Evolutionary conservation across 2,797 vertebrate species (phyloP), one percentile per base, ranked within the genome.

Genomic region (Xiphorhynchus erythropygius): DNA sequence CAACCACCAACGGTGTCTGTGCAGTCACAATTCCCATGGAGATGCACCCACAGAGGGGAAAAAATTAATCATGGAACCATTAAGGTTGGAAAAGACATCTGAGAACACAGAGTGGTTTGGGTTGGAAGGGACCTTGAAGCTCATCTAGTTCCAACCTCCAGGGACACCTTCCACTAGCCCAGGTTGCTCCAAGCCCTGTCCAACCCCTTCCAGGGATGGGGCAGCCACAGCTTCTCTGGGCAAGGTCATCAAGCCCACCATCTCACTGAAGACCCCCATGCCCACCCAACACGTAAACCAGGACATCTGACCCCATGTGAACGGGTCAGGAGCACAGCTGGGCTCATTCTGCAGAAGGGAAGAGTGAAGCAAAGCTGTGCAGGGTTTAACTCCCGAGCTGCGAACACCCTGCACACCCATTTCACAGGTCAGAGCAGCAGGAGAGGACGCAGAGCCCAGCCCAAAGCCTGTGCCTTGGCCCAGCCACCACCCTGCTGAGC

Each of bases 1-100:
- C 52, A 44, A 11, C 46, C 52, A 55, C 37, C 41, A 17, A 3
- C 1, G 0, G 22, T 46, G 14, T 2, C 59, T 11, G 11, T 5
- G 44, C 21, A 74, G 28, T 55, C 30, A 59, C 1, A 1, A 25
- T 37, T 63, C 37, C 60, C 52, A 10, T 0, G 1, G 10, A 85
- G 53, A 73, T 9, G 9, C 9, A 53, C 11, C 11, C n/a, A 5
- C 1, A 16, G 17, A 75, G 32, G 22, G 25, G 10, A 12, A 44
- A 52, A 81, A 73, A 79, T 10, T 17, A 39, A 21, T 5, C 28
- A 18, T 4, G 9, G 50, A 2, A 30, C 30, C 17, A 3, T 4
- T 18, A 7, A 7, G 5, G 10, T 0, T 70, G 64, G 63, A n/a
- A 55, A 69, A 76, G 3, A 35, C 22, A 35, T 56, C 15, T 18